Evolutionary conservation across 2,113 vertebrate species (phyloP), one percentile per base, ranked within the genome.

Genomic region (Sorex araneus): DNA sequence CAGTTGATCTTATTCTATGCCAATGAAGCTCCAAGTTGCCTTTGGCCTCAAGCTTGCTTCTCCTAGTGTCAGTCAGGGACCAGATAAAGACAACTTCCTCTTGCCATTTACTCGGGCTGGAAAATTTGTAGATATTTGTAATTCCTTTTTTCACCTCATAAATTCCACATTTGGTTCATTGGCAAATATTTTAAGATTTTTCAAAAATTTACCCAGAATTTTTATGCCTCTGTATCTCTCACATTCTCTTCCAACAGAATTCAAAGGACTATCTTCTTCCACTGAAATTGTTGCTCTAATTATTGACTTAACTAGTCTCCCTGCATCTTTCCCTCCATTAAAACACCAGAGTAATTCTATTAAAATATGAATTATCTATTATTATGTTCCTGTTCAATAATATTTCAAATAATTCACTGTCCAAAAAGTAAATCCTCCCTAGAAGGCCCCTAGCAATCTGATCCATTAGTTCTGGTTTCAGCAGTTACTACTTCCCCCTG

Each of bases 131-230:
- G 40, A 64, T 27, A 45, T 67, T 60, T 36, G 21, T 32, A 77
- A 32, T 0, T 50, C 2, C 43, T 15, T 71, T 34, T 43, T 25
- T 63, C 30, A 30, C 3, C 57, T 91, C 2, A 71, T 21, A 16
- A n/a, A 67, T 50, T 32, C 89, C 21, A 47, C 0, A 27, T 82
- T 82, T 8, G 15, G 64, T 78, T 70, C 7, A 23, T 50, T 12
- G 60, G 23, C 12, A 89, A 28, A 64, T 45, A 73, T 95, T 93
- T 89, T 70, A 16, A 93, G 1, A 19, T 86, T 40, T 63, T 76
- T 94, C 23, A 84, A 64, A 43, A 85, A 32, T 83, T 78, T 75
- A 79, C 30, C 32, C 1, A 28, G 30, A 84, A 74, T 66, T 81
- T 54, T 66, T 34, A 23, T 74, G 30, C 82, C 27, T 67, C 1